Evolutionary conservation across 2,797 vertebrate species (phyloP), one percentile per base, ranked within the genome.

Genomic region (Thripadectes ignobilis): DNA sequence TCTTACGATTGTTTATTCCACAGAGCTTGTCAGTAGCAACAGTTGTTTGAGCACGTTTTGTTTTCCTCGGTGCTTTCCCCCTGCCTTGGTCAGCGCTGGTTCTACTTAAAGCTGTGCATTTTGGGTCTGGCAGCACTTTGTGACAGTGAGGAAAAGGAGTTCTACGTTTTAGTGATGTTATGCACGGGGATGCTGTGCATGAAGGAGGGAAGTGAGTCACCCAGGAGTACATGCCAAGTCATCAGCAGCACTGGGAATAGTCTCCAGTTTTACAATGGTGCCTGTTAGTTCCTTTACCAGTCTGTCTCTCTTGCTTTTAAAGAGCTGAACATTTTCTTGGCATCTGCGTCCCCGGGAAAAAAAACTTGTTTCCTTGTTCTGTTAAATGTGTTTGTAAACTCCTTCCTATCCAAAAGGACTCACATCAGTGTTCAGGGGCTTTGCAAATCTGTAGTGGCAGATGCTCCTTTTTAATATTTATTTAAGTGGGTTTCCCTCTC

Each of bases 141-240:
- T 46, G 55, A 20, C 1, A 3, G 22, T 27, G 58, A 80, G 79
- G 52, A 30, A 10, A 34, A 57, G 67, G 78, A 72, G 27, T 61
- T 36, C 58, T 62, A 36, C 12, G 2, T 81, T 61, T 46, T 46
- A 27, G 59, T 79, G 89, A 9, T 36, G 66, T 27, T 84, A 6
- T 68, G 65, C 88, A 38, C 1, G 12, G 91, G 75, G 91, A 49
- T 73, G 83, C 63, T 80, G 81, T 74, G 85, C 65, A 3, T 1
- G 21, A 81, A 30, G 68, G 30, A 93, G 90, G 92, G 95, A 87
- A 93, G 72, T 92, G 93, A 95, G 51, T 97, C 90, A 94, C 27
- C 65, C 84, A 34, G 92, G 81, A 84, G 86, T 4, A 76, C 29
- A 7, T 82, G 87, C 89, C 92, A 92, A 90, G 79, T 78, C 92